Base-by-base conservation (phyloP, 2,113 vertebrate genomes). In the Pipra filicauda region DNA sequence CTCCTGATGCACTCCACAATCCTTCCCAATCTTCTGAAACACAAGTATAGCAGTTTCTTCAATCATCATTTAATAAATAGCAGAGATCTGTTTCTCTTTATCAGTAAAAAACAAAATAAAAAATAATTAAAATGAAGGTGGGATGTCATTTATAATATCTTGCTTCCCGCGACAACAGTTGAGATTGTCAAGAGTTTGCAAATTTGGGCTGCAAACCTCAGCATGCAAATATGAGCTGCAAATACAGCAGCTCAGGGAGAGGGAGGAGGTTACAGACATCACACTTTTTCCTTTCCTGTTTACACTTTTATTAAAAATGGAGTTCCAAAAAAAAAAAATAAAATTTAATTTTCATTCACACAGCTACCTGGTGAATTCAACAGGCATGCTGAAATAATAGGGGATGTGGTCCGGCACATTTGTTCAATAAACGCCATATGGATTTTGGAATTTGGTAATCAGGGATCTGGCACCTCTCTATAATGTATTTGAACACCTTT, bases 381-480 rank as follows among this genome's bases (percentile, higher is more conserved):
- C 2, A 2, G 58, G 35, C 35, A 74, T 0, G 1, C 33, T 88
- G 65, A 83, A 94, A 71, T 55, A 93, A 67, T 0, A 95, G 43
- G 19, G 35, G 39, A 85, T 30, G 35, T 33, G 27, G 54, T 54
- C 14, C 48, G 18, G 11, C 58, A 67, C 11, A 48, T 62, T 88
- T 52, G 39, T 37, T 67, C 88, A 88, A 55, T 88, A 84, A 86
- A 85, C 33, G 43, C 69, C 95, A 94, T 74, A 77, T 59, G 69
- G 72, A 86, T 80, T 88, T 67, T 67, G 75, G 74, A 93, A 93
- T 93, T 74, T 16, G 1, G 76, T 67, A 93, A 91, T 90, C 44
- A 37, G 57, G 35, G 82, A 77, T 88, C 90, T 94, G 82, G 79
- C 88, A 91, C 57, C 37, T 71, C 49, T 94, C 91, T 48, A 71